Base-by-base conservation (phyloP, 2,113 vertebrate species). In the Ameiurus melas region DNA sequence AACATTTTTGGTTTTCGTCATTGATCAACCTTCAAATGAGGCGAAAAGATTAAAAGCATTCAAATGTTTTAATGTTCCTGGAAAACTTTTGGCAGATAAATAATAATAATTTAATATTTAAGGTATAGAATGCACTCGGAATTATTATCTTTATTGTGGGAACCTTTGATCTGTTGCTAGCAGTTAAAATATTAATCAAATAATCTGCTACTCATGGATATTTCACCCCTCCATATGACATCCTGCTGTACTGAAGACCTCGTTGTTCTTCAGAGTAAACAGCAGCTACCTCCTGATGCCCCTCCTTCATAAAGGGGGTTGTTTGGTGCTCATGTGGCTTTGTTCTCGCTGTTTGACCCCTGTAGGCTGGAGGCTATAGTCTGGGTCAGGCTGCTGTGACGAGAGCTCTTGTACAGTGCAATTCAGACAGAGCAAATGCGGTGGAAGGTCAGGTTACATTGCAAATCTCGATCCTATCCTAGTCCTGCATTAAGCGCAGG, bases 341-440 rank as follows among this genome's bases (percentile, higher is more conserved):
- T 89, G 83, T 85, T 89, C 90, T 73, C 12, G 19, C 19, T 88
- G 70, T 64, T 73, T 89, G 88, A 60, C 86, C 84, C 22, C 70
- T 64, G 78, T 77, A 55, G 79, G 58, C 71, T 80, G 73, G 25
- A 55, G 70, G 80, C 47, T 75, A 36, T 25, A 58, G 51, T 30
- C 64, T 13, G 36, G 58, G 58, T 86, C 66, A 86, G 58, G 47
- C 47, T n/a, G 36, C 79, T 90, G 87, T 86, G 53, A 68, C 57
- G 43, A 73, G 33, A 27, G 17, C 25, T 70, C 75, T 84, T 20
- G 68, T 73, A 43, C 75, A 81, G 20, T 84, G 33, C 25, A 22
- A 17, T 66, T 43, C 79, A 66, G 70, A 3, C 62, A 73, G 64
- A 39, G 39, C 27, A 19, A 47, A 57, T 73, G 36, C 2, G 25